Conservation (phyloP, 1,140 invertebrate species). For the Lamellibrachia luymesi region DNA sequence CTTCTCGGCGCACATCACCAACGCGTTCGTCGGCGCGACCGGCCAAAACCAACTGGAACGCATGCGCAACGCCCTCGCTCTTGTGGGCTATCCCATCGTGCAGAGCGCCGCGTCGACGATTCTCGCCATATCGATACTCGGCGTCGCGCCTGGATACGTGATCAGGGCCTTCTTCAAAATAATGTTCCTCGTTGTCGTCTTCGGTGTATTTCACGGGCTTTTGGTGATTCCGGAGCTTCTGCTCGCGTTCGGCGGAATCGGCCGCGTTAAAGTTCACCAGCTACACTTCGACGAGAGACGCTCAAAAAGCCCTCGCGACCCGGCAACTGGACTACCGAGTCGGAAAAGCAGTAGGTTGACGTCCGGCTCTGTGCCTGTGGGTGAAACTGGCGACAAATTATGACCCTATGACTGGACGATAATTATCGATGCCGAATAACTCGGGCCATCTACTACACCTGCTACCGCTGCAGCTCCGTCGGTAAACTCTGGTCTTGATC, state of each 20-base stretch:
- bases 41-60: conserved; percentile 60
- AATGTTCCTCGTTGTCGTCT: conserved; percentile 73
- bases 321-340: neutral
- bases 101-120: conserved; percentile 70
- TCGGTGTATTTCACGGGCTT: conserved; percentile 75
- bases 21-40: conserved; percentile 90
- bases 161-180: conserved; percentile 61
- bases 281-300: neutral
- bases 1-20: conserved; percentile 95
- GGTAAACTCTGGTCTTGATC: too few relatives aligned
- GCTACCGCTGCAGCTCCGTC: too few relatives aligned
- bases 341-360: too few relatives aligned
- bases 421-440: too few relatives aligned
- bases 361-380: neutral
- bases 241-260: conserved; percentile 61
- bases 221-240: conserved; percentile 73
- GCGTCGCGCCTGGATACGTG: conserved; percentile 32
- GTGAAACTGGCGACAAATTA: neutral
- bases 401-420: too few relatives aligned
- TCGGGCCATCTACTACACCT: too few relatives aligned
- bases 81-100: conserved; percentile 87
- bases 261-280: neutral
- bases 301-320: neutral
- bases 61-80: conserved; percentile 82
- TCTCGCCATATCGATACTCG: neutral